phyloP scores from a whole-genome alignment of 2,888 invertebrate genomes.

The Yponomeuta plumbellus region DNA sequence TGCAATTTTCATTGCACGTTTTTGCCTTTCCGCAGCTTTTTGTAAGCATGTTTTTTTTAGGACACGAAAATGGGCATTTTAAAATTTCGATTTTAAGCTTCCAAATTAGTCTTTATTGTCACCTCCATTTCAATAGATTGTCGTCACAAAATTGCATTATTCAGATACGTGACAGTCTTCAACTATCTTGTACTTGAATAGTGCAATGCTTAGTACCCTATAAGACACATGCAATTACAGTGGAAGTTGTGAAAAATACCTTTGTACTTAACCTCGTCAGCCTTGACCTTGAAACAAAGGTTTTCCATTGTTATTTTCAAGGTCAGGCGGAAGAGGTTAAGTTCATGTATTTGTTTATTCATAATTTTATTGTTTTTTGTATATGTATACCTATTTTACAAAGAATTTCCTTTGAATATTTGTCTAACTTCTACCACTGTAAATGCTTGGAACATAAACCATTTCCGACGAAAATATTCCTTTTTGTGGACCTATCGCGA shows the following conservation, averaged over 20 bases:
- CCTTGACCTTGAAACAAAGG: too few species aligned
- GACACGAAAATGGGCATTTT: conserved; percentile 71
- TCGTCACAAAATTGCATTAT: conserved; percentile 11
- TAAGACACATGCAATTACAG: not conserved
- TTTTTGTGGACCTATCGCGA: too few species aligned
- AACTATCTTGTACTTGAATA: not conserved
- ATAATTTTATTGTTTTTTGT: too few species aligned
- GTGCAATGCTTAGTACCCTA: not conserved
- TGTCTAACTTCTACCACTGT: too few species aligned
- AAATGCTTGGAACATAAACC: too few species aligned
- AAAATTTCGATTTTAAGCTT: conserved; percentile 33
- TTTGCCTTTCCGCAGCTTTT: conserved; percentile 35
- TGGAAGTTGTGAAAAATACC: not conserved
- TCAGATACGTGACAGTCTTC: not conserved
- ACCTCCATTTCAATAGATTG: conserved; percentile 70
- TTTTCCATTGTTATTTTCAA: too few species aligned
- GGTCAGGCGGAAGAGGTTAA: too few species aligned
- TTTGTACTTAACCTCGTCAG: too few species aligned
- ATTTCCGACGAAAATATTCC: too few species aligned
- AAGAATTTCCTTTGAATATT: too few species aligned
- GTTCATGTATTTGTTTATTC: too few species aligned
- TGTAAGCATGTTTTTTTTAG: conserved; percentile 38
- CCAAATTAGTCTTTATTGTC: conserved; percentile 29
- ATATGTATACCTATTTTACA: too few species aligned
- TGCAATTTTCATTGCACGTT: conserved; percentile 38